A percentile compares a stretch with the other conserved stretches of the same genome.
Evolutionary conservation across 2,888 invertebrate genomes (phyloP).

Genomic region (Galerucella pusilla): DNA sequence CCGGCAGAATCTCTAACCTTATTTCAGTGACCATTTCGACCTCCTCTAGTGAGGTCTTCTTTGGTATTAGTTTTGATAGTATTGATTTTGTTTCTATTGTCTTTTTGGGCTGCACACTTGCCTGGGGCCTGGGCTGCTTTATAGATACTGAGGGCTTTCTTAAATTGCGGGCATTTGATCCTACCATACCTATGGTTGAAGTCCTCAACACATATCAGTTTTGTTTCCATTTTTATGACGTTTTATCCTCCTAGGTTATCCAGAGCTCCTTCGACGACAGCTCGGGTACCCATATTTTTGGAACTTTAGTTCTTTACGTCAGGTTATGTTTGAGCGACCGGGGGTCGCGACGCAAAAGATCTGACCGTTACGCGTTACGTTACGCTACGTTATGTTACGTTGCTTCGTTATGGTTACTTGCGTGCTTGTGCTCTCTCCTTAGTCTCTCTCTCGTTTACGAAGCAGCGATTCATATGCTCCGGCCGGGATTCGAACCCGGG

Average conservation of each 20-base stretch:
- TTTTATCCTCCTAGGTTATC: background rate
- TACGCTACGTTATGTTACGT: no score
- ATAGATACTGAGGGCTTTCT: background rate
- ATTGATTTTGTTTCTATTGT: background rate
- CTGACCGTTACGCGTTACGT: no score
- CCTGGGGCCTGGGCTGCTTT: background rate
- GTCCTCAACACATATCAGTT: background rate
- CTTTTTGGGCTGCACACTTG: background rate
- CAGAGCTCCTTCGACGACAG: background rate
- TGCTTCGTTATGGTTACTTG: no score
- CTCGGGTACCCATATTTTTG: background rate
- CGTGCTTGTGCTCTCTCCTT: no score
- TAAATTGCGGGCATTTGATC: background rate
- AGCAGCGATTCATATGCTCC: no score
- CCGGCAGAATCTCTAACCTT: background rate
- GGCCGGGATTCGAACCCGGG: no score
- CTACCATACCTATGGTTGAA: background rate
- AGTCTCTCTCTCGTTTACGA: no score
- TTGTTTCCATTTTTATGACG: background rate
- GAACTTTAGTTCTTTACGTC: no score
- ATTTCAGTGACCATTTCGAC: background rate
- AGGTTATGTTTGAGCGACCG: no score
- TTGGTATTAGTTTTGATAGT: background rate
- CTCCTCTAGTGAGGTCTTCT: background rate
- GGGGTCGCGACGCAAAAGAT: no score